These are phyloP conservation scores for Lepidurus apus DNA, from an alignment of 1,140 invertebrate species.

Conservation along the genomic window DNA sequence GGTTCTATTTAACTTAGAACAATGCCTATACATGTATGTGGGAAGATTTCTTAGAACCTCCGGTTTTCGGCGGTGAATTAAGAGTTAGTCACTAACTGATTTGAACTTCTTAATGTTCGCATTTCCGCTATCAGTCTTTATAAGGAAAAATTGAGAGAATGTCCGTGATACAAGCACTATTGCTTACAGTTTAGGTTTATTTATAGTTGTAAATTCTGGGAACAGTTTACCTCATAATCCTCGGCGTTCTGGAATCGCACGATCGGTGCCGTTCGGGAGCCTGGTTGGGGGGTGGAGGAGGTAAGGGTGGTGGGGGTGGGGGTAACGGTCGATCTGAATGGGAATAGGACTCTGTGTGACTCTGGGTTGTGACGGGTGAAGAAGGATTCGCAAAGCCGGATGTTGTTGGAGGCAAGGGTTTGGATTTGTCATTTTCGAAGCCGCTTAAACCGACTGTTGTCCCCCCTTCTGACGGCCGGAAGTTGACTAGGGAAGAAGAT, in stretches of 20 bases:
- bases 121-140: too few relatives aligned
- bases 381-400: slow-evolving; percentile 9
- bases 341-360: slow-evolving; percentile 3
- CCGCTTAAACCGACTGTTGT: slow-evolving; percentile 4
- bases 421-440: not conserved
- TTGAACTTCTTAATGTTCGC: too few relatives aligned
- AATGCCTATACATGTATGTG: too few relatives aligned
- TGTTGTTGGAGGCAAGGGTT: not conserved
- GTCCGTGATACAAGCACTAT: not conserved
- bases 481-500: slow-evolving; percentile 2
- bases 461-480: not conserved
- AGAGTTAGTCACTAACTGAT: too few relatives aligned
- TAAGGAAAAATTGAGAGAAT: too few relatives aligned
- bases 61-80: too few relatives aligned
- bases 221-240: slow-evolving; percentile 8
- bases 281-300: slow-evolving; percentile 28
- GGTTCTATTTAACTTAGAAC: too few relatives aligned
- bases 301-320: slow-evolving; percentile 23
- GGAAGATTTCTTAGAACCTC: too few relatives aligned
- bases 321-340: slow-evolving; percentile 11
- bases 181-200: not conserved
- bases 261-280: not conserved
- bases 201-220: not conserved
- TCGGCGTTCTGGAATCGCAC: not conserved
- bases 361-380: not conserved